Evolutionary conservation across 2,113 vertebrate species (phyloP), one percentile per base, ranked within the genome.

Genomic region (Nycticorax nycticorax): DNA sequence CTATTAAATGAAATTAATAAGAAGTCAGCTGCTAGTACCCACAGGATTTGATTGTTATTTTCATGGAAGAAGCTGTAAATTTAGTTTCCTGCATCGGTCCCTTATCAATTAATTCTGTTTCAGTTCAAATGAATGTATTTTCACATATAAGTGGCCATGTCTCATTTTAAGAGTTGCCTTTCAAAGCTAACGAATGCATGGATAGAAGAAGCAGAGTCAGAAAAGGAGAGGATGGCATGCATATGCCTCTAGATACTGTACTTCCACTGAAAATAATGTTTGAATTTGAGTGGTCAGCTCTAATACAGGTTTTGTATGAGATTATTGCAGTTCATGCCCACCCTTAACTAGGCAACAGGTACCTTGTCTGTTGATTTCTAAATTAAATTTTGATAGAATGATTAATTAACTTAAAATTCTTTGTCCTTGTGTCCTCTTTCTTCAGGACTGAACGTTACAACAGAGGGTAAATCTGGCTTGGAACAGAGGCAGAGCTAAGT

Each of bases 41-140:
- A 35, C 24, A 77, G 59, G 45, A 84, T 91, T 83, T 75, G 39
- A 77, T 66, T 80, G 35, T 80, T 95, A 77, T 92, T 96, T 93
- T 87, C 59, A 88, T 63, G 30, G 52, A 93, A 89, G 62, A 93
- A 96, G 20, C 39, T 85, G n/a, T 12, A 84, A 93, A 86, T 81
- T 92, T 68, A 39, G 27, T 76, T 95, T 90, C 50, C 5, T 12
- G 22, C n/a, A 63, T 79, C 85, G n/a, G 66, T 82, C 22, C 35
- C 80, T 85, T 32, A 91, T 64, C 69, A 93, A 56, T 92, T 96
- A 83, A 85, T 83, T 76, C 56, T 60, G 4, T 79, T 96, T 82
- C 76, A 45, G 13, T 92, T 89, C 77, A 88, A 82, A 48, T 39
- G 55, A 91, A 37, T 24, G n/a, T 66, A 77, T 90, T 93, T 92